Evolutionary conservation across 92 coral and sea anemone species (phyloP), one percentile per base, ranked within the genome.

Genomic region (Epizoanthus fatuus): DNA sequence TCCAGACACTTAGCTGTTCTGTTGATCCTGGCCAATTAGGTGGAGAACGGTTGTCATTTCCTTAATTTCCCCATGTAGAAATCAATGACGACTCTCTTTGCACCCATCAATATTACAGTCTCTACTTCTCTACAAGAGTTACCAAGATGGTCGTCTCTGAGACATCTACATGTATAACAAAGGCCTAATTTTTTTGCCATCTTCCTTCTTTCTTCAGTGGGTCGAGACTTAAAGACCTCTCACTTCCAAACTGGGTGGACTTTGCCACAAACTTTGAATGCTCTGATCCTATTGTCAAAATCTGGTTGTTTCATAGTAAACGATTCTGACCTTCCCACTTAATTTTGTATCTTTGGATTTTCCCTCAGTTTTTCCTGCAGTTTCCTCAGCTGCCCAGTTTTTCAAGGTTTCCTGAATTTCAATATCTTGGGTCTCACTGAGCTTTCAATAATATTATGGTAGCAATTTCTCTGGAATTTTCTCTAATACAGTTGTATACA

Each of bases 331-430:
- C 25, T n/a, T n/a, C n/a, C n/a, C n/a, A n/a, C n/a, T n/a, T n/a
- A n/a, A n/a, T n/a, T n/a, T n/a, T n/a, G n/a, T n/a, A n/a, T n/a
- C n/a, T n/a, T n/a, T n/a, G n/a, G n/a, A n/a, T n/a, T n/a, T n/a
- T n/a, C n/a, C n/a, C n/a, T n/a, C n/a, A n/a, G n/a, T n/a, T n/a
- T n/a, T n/a, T n/a, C n/a, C n/a, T n/a, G 89, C 91, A 7, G 89
- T 90, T 75, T 92, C 89, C 53, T 92, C 55, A 3, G 89, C 74
- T 0, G 67, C 70, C 91, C 89, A 89, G 22, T 89, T 74, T 84
- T 80, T 79, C n/a, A 88, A 25, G 0, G 74, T 80, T 42, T 84
- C 89, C 16, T 85, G 76, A 17, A 83, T 69, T 53, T 84, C 88
- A 4, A 6, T 42, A 8, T 88, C 72, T 9, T 65, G 54, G 5